These are phyloP conservation scores for Lepisosteus oculatus DNA, from an alignment of 2,113 vertebrate genomes.

Conservation along the genomic window DNA sequence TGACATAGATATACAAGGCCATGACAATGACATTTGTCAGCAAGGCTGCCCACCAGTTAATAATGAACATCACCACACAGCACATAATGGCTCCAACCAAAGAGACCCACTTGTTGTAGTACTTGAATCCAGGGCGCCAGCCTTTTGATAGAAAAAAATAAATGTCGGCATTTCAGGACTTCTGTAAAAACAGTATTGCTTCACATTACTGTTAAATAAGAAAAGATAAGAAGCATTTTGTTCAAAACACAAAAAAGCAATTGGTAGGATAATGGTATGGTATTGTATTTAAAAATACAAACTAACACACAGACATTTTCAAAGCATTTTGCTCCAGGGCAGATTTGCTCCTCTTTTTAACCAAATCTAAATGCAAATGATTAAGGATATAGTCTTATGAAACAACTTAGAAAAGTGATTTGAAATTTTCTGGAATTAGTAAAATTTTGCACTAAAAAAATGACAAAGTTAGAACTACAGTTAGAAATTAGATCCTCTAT, in stretches of 20 bases:
- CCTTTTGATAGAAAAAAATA: slow-evolving; percentile 56
- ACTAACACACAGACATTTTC: background rate
- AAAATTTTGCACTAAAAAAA: slow-evolving; percentile 39
- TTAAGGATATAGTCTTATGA: slow-evolving; percentile 46
- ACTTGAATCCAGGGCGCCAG: slow-evolving; percentile 97
- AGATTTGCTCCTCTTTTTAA: background rate
- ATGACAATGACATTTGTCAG: slow-evolving; percentile 93
- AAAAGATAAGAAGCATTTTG: no score
- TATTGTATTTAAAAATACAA: no score
- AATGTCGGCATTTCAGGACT: no score
- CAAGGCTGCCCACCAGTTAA: slow-evolving; percentile 96
- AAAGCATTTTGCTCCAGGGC: background rate
- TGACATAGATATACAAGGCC: slow-evolving; percentile 95
- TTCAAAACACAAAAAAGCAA: no score
- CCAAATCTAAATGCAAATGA: slow-evolving; percentile 19
- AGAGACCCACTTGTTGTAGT: slow-evolving; percentile 99
- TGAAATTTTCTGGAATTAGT: slow-evolving; percentile 41
- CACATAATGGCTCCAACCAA: slow-evolving; percentile 88
- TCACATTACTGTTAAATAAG: no score
- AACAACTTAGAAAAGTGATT: slow-evolving; percentile 55
- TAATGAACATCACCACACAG: slow-evolving; percentile 97
- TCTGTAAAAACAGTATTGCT: no score
- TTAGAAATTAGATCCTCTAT: no score
- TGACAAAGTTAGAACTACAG: slow-evolving; percentile 21
- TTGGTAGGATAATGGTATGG: no score